Percentiles rank a stretch among this genome's conserved stretches.
These are phyloP conservation scores for Papilio helenus DNA, from an alignment of 1,140 invertebrate genomes.

Conservation along the genomic window DNA sequence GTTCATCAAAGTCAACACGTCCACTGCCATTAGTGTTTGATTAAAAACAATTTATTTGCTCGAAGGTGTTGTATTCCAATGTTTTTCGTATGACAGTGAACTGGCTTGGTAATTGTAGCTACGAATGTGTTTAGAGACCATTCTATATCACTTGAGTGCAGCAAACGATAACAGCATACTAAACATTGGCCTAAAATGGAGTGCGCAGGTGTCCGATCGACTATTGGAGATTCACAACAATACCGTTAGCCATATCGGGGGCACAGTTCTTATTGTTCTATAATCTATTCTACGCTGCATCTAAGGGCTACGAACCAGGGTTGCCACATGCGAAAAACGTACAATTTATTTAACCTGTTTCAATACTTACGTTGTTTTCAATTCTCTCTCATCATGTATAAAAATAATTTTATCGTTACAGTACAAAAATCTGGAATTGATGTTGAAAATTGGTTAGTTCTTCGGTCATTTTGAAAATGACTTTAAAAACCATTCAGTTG, in stretches of 20 bases:
- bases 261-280: conserved; percentile 35
- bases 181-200: conserved; percentile 24
- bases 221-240: conserved; percentile 45
- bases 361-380: background rate
- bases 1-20: too few relatives aligned
- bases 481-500: background rate
- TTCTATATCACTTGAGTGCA: conserved; percentile 21
- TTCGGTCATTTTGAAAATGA: background rate
- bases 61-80: too few relatives aligned
- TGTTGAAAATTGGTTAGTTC: too few relatives aligned
- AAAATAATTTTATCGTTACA: too few relatives aligned
- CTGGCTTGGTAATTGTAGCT: too few relatives aligned
- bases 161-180: background rate
- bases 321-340: background rate
- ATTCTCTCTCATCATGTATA: background rate
- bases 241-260: conserved; percentile 44
- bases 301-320: background rate
- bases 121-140: too few relatives aligned
- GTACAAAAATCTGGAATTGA: too few relatives aligned
- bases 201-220: conserved; percentile 24
- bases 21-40: too few relatives aligned
- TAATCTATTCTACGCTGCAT: conserved; percentile 13
- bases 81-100: too few relatives aligned
- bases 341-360: background rate
- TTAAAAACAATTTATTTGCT: too few relatives aligned